A percentile compares a stretch with the other conserved stretches of the same genome.
phyloP scores from a whole-genome alignment of 2,888 invertebrate species.

The Chloromyia formosa region DNA sequence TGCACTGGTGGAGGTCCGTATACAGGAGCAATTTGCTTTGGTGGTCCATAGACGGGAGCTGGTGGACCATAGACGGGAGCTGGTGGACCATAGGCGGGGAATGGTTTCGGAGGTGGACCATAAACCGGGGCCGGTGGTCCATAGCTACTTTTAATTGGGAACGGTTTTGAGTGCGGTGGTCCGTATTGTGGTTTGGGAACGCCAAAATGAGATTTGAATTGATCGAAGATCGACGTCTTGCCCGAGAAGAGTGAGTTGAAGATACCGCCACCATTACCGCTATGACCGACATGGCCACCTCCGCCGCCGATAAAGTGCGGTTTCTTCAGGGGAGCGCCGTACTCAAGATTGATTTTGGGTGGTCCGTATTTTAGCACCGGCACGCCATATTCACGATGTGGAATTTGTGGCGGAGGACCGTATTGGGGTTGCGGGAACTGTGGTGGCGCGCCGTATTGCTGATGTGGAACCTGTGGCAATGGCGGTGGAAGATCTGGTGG shows the following conservation, averaged over 20 bases:
- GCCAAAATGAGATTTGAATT: constrained; percentile 61
- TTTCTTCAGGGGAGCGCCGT: constrained; percentile 59
- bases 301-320: constrained; percentile 50
- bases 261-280: constrained; percentile 19
- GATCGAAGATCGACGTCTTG: constrained; percentile 56
- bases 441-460: constrained; percentile 66
- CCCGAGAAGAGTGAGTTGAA: constrained; percentile 38
- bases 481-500: constrained; percentile 65
- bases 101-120: constrained; percentile 63
- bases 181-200: constrained; percentile 64
- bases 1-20: constrained; percentile 48
- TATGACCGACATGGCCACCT: background rate
- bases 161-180: constrained; percentile 61
- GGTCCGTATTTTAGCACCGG: constrained; percentile 65
- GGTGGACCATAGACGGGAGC: constrained; percentile 62
- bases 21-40: constrained; percentile 31
- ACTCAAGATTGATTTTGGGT: constrained; percentile 65
- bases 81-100: constrained; percentile 61
- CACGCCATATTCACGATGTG: constrained; percentile 61
- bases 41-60: constrained; percentile 54
- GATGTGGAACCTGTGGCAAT: constrained; percentile 59
- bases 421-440: constrained; percentile 61
- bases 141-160: constrained; percentile 63
- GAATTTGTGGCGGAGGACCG: constrained; percentile 66
- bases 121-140: constrained; percentile 62